Percentiles rank a stretch among this genome's conserved stretches.
These are phyloP conservation scores for Raja brachyura DNA, from an alignment of 2,113 vertebrate genomes.

Conservation along the genomic window DNA sequence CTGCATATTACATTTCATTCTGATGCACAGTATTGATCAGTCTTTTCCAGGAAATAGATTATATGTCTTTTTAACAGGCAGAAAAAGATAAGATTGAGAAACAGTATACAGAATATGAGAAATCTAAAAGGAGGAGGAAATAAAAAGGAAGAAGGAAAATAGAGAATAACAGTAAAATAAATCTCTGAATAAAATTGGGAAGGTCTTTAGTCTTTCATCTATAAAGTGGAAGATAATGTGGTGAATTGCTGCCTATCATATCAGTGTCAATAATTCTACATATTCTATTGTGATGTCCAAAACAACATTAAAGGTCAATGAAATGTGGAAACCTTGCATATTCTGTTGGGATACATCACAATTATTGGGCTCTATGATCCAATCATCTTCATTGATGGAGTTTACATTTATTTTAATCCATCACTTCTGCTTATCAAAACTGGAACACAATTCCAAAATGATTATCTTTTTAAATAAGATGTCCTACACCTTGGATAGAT, in stretches of 20 bases:
- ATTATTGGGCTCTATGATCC: not conserved
- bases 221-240: not conserved
- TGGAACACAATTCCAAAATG: not conserved
- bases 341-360: not conserved
- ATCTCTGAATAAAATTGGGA: not conserved
- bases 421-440: not conserved
- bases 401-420: not conserved
- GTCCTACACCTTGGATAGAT: not conserved
- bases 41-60: constrained; percentile 38
- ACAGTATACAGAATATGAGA: constrained; percentile 33
- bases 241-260: not conserved
- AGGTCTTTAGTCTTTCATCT: constrained; percentile 23
- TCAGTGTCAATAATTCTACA: constrained; percentile 29
- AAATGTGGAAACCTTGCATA: not conserved
- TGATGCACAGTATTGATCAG: constrained; percentile 35
- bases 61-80: constrained; percentile 31
- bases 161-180: not conserved
- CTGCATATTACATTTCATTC: constrained; percentile 36
- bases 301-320: constrained; percentile 30
- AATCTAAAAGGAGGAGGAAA: not conserved
- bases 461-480: not conserved
- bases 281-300: not conserved
- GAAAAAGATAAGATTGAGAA: constrained; percentile 28
- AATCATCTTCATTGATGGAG: not conserved
- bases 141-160: constrained; percentile 8